Base-by-base conservation (phyloP, 2,888 invertebrate species). In the Gastracanthus pulcherrimus region DNA sequence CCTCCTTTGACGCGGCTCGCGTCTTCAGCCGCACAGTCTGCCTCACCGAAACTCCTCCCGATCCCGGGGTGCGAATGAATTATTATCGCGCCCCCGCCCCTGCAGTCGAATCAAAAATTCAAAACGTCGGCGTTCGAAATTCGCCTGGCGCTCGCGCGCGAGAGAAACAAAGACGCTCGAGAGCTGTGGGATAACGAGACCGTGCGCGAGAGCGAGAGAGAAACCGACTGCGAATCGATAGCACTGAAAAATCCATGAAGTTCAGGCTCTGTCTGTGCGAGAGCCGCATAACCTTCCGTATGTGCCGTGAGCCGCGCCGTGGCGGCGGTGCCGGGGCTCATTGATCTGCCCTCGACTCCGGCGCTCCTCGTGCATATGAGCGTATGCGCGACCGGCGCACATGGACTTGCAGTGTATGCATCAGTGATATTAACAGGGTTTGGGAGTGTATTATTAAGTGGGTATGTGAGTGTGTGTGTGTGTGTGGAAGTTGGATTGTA, bases 191-290 rank as follows among this genome's bases (percentile, higher is more conserved):
- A 23, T 19, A 64, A 36, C 36, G 41, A 38, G n/a, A 48, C 19
- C 19, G 74, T 3, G 26, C 31, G 23, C 7, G 45, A 19, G 38
- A 26, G 60, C 64, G 58, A 13, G 41, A 55, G 51, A n/a, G 26
- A 4, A 19, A 7, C n/a, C 2, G 23, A 7, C 7, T 5, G 55
- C 3, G 82, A 85, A 87, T 88, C 86, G 86, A 88, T 88, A 87
- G 71, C 85, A 80, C 84, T 88, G 84, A 87, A 89, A 88, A 87
- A 88, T 87, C 86, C 84, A 85, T 81, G 75, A 86, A 85, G 86
- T 87, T 86, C 83, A 85, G 84, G 69, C 83, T 62, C 70, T 31
- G 23, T 38, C n/a, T 34, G 9, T 13, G 31, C 51, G 48, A 19
- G 48, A 11, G n/a, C 26, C 58, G 74, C 74, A 48, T 64, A 80